These are phyloP conservation scores for Porphyrio hochstetteri DNA, from an alignment of 2,113 vertebrate genomes.

Conservation along the genomic window DNA sequence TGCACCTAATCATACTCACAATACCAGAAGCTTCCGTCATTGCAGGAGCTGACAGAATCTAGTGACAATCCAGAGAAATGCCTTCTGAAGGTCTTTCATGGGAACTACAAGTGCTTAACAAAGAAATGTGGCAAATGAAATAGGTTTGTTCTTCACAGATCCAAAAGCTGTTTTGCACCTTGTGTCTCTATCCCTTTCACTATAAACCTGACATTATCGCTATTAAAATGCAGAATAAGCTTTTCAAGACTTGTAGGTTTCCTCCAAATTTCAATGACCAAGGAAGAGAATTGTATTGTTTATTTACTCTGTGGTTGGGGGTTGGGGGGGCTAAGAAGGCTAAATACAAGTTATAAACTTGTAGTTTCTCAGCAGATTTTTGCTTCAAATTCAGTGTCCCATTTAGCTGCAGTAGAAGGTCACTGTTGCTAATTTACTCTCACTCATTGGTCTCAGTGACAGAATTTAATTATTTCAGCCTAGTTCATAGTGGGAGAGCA, in stretches of 20 bases:
- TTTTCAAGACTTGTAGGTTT: neutral
- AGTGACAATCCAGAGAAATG: slow-evolving; percentile 57
- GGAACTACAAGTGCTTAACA: slow-evolving; percentile 56
- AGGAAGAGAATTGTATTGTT: neutral
- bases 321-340: neutral
- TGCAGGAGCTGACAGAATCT: slow-evolving; percentile 48
- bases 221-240: neutral
- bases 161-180: neutral
- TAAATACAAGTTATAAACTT: neutral
- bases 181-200: neutral
- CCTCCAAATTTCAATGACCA: neutral
- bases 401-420: slow-evolving; percentile 27
- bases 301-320: neutral
- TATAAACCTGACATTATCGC: neutral
- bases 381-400: neutral
- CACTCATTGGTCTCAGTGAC: slow-evolving; percentile 34
- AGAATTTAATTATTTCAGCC: slow-evolving; percentile 52
- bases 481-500: neutral
- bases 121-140: neutral
- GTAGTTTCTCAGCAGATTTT: neutral
- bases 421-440: slow-evolving; percentile 7
- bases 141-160: neutral
- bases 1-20: slow-evolving; percentile 52
- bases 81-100: slow-evolving; percentile 41
- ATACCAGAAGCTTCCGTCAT: slow-evolving; percentile 28